Percentiles rank a stretch among this genome's conserved stretches.
Conservation (phyloP, 2,797 vertebrate genomes). For the Arrhamphus sclerolepis region DNA sequence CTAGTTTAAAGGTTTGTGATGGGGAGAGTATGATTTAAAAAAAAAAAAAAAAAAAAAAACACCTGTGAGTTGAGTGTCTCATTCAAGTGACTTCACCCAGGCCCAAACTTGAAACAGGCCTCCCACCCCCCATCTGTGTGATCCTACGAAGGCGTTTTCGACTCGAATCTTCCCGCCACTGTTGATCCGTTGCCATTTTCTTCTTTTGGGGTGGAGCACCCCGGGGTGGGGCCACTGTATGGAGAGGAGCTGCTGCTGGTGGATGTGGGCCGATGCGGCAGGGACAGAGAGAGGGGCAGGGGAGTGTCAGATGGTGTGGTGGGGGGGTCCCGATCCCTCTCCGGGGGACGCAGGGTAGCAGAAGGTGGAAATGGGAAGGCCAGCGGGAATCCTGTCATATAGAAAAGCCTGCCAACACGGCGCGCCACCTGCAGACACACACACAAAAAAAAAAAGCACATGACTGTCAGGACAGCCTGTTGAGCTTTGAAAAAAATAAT, state of each 20-base stretch:
- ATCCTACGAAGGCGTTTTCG: conserved; percentile 87
- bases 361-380: conserved; percentile 90
- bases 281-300: conserved; percentile 82
- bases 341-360: conserved; percentile 74
- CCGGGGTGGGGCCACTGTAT: conserved; percentile 75
- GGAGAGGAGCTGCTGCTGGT: conserved; percentile 87
- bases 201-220: conserved; percentile 88
- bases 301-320: conserved; percentile 77
- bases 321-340: conserved; percentile 78
- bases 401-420: conserved; percentile 91
- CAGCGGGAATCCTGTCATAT: conserved; percentile 95
- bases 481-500: too few species aligned
- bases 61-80: conserved; percentile 32
- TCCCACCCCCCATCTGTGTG: conserved; percentile 8
- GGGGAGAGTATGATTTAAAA: conserved; percentile 15
- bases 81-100: conserved; percentile 18
- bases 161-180: conserved; percentile 74
- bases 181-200: conserved; percentile 84
- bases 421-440: conserved; percentile 89
- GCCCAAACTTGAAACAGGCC: conserved; percentile 27
- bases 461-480: conserved; percentile 45
- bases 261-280: conserved; percentile 84
- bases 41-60: conserved; percentile 3
- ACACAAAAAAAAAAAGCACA: conserved; percentile 50
- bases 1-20: conserved; percentile 40